phyloP scores from a whole-genome alignment of 2,888 invertebrate species.

The Heteromyza rotundicornis region DNA sequence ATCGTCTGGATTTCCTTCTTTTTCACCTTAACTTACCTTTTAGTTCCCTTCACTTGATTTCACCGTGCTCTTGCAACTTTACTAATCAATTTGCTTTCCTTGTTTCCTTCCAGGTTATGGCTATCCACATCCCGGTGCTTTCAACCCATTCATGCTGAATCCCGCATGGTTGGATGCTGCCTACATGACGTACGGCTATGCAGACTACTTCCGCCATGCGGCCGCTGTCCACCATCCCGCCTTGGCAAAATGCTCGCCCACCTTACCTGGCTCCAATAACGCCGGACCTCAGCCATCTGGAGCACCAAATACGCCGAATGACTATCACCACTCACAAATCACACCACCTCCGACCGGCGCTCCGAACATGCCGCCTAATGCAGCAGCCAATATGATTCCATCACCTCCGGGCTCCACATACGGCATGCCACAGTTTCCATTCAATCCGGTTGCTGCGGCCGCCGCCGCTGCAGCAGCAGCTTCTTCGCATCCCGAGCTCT shows the following conservation, averaged over 20 bases:
- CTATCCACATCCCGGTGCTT: conserved; percentile 78
- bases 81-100: conserved; percentile 17
- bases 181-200: conserved; percentile 77
- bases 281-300: conserved; percentile 30
- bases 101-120: conserved; percentile 72
- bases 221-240: conserved; percentile 66
- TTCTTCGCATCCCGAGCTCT: conserved; percentile 62
- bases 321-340: conserved; percentile 38
- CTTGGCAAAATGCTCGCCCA: conserved; percentile 65
- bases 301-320: conserved; percentile 28
- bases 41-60: no score
- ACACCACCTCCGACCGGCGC: conserved; percentile 37
- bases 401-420: conserved; percentile 64
- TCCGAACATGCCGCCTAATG: conserved; percentile 30
- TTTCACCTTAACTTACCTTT: not conserved
- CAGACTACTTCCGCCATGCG: conserved; percentile 73
- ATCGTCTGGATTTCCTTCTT: not conserved
- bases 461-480: conserved; percentile 44
- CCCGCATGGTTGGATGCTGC: conserved; percentile 87
- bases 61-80: conserved; percentile 24
- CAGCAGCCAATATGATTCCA: conserved; percentile 62
- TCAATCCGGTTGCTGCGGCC: conserved; percentile 60
- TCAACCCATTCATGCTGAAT: conserved; percentile 80
- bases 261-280: conserved; percentile 47
- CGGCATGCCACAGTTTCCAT: conserved; percentile 68